Conservation (phyloP, 2,888 invertebrate species). For the Luperina nickerlii region DNA sequence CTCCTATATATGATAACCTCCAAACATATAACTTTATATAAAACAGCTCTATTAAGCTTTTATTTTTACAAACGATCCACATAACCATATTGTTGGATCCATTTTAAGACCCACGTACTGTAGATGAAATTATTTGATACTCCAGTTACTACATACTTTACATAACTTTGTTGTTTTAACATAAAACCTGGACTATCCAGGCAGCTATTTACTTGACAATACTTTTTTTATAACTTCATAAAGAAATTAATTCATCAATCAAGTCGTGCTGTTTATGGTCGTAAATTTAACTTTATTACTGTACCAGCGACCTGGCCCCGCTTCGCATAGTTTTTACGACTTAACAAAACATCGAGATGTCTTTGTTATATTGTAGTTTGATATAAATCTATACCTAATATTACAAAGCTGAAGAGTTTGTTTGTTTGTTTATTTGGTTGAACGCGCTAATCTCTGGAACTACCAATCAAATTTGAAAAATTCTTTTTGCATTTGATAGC, state of each 20-base stretch:
- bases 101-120: constrained; percentile 7
- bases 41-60: constrained; percentile 11
- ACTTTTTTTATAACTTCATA: constrained; percentile 36
- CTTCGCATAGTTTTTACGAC: neutral
- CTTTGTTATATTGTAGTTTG: neutral
- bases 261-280: constrained; percentile 55
- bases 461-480: too few relatives aligned
- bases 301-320: neutral
- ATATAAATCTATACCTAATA: too few relatives aligned
- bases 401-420: too few relatives aligned
- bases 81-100: constrained; percentile 1
- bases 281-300: constrained; percentile 54
- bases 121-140: constrained; percentile 34
- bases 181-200: constrained; percentile 46
- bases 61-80: constrained; percentile 23
- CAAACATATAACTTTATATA: neutral
- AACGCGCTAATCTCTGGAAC: too few relatives aligned
- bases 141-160: constrained; percentile 9
- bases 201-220: constrained; percentile 28
- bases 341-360: neutral
- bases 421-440: too few relatives aligned
- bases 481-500: too few relatives aligned
- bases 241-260: constrained; percentile 55
- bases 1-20: neutral
- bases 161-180: constrained; percentile 40